These are phyloP conservation scores for Orthonevra nobilis DNA, from an alignment of 2,888 invertebrate species.

Conservation along the genomic window DNA sequence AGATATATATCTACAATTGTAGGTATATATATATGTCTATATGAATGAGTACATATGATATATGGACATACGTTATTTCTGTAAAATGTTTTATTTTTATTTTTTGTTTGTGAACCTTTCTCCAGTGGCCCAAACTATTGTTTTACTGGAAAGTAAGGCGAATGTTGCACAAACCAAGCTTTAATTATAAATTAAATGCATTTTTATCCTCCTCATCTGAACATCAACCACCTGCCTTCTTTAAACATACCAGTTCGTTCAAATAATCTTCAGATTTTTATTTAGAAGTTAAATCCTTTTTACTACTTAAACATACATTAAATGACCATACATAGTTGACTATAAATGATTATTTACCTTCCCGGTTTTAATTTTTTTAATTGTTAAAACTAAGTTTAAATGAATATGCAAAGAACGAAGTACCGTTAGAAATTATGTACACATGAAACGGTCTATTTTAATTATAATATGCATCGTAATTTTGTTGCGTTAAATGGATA, in stretches of 20 bases:
- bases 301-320: slow-evolving; percentile 9
- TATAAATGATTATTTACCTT: slow-evolving; percentile 14
- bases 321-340: slow-evolving; percentile 2
- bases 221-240: slow-evolving; percentile 28
- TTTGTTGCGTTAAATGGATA: slow-evolving; percentile 23
- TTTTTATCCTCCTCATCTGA: slow-evolving; percentile 23
- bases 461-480: slow-evolving; percentile 1
- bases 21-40: slow-evolving; percentile 1
- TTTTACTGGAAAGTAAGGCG: background rate
- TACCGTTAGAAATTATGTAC: background rate
- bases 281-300: too few species aligned
- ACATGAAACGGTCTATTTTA: slow-evolving; percentile 14
- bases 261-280: slow-evolving; percentile 1
- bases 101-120: slow-evolving; percentile 19
- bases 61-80: slow-evolving; percentile 25
- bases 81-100: slow-evolving; percentile 16
- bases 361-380: slow-evolving; percentile 9
- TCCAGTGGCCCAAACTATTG: slow-evolving; percentile 20
- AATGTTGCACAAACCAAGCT: slow-evolving; percentile 16
- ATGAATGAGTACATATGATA: slow-evolving; percentile 2
- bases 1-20: too few species aligned
- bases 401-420: slow-evolving; percentile 5
- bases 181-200: slow-evolving; percentile 23
- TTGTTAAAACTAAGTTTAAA: slow-evolving; percentile 15
- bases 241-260: slow-evolving; percentile 17